A percentile compares a stretch with the other conserved stretches of the same genome.
phyloP scores from a whole-genome alignment of 2,888 invertebrate genomes.

The Eurois occulta region DNA sequence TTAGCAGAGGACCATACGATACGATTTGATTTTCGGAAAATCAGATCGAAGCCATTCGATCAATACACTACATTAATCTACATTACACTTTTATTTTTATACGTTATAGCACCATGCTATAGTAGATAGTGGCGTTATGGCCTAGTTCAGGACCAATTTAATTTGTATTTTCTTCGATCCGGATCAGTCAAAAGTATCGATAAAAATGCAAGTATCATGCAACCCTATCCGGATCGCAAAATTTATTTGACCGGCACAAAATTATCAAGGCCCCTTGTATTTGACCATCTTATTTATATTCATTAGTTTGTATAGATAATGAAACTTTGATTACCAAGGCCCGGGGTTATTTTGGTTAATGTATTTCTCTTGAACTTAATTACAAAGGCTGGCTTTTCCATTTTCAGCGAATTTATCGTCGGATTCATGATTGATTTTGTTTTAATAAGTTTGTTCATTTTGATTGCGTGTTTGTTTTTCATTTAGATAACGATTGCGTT shows the following conservation, averaged over 20 bases:
- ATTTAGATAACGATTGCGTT: slow-evolving; percentile 31
- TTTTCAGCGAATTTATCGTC: slow-evolving; percentile 47
- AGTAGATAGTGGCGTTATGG: background rate
- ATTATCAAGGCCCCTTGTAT: slow-evolving; percentile 72
- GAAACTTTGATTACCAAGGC: slow-evolving; percentile 73
- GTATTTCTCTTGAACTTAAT: slow-evolving; percentile 58
- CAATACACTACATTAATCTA: background rate
- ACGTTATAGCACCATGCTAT: background rate
- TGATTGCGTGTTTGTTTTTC: slow-evolving; percentile 36
- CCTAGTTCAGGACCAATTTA: background rate
- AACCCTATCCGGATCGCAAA: slow-evolving; percentile 70
- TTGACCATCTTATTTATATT: slow-evolving; percentile 78
- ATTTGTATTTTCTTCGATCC: background rate
- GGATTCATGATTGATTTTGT: slow-evolving; percentile 52
- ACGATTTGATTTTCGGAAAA: background rate
- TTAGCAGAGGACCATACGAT: background rate
- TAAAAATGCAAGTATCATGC: background rate
- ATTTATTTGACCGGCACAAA: slow-evolving; percentile 75
- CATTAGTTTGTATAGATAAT: slow-evolving; percentile 76
- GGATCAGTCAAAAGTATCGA: background rate
- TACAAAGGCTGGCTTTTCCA: slow-evolving; percentile 54
- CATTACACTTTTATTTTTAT: background rate
- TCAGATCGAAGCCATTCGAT: background rate
- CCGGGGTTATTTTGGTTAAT: slow-evolving; percentile 54
- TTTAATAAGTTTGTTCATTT: slow-evolving; percentile 56